A percentile compares a stretch with the other conserved stretches of the same genome.
phyloP scores from a whole-genome alignment of 2,797 vertebrate species.

The Prionace glauca region DNA sequence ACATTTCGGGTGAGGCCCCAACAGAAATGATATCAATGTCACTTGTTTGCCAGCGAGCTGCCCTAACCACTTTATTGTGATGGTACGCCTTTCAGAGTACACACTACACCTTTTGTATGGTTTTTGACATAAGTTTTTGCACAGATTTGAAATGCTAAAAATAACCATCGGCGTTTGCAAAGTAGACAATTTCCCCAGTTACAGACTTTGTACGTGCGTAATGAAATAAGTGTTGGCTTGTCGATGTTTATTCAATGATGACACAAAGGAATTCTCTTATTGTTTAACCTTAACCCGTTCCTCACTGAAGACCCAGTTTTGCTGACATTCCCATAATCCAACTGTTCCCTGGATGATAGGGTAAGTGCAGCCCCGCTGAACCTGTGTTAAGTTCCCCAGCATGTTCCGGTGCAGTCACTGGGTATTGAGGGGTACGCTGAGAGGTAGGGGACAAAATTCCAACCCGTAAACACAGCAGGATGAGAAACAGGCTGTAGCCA shows the following conservation, averaged over 20 bases:
- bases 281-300: background rate
- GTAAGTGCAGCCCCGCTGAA: background rate
- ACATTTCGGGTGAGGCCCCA: background rate
- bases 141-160: background rate
- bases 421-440: background rate
- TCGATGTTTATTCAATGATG: background rate
- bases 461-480: background rate
- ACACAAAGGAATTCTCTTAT: background rate
- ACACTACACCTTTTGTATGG: background rate
- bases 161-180: background rate
- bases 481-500: background rate
- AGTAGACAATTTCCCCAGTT: background rate
- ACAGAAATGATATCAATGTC: background rate
- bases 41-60: background rate
- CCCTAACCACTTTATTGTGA: background rate
- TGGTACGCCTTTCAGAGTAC: background rate
- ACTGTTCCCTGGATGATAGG: background rate
- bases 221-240: background rate
- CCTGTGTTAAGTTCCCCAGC: background rate
- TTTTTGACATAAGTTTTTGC: background rate
- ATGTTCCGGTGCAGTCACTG: background rate
- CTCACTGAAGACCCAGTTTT: background rate
- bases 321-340: background rate
- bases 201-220: background rate
- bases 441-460: background rate